Conservation (phyloP, 2,113 vertebrate species). For the Stigmatopora nigra region DNA sequence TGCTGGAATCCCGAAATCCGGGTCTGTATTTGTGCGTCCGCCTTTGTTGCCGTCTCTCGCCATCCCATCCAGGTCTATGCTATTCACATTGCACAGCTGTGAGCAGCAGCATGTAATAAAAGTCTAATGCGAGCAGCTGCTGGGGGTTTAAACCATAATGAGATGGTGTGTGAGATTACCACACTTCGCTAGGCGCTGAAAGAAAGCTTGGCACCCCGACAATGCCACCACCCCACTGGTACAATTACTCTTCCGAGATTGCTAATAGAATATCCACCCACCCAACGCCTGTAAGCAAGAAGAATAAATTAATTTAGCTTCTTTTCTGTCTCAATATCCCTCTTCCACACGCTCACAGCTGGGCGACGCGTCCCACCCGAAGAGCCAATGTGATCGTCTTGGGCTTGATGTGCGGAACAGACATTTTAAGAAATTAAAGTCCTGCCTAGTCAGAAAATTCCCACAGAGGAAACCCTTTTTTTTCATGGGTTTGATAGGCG, state of each 20-base stretch:
- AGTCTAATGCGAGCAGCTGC: constrained; percentile 73
- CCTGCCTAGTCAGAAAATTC: constrained; percentile 58
- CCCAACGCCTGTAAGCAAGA: constrained; percentile 66
- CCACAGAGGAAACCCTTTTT: constrained; percentile 46
- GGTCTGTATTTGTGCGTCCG: constrained; percentile 55
- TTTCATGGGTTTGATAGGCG: constrained; percentile 32
- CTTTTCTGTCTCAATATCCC: constrained; percentile 23
- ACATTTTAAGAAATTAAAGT: constrained; percentile 64
- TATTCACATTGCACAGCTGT: constrained; percentile 71
- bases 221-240: constrained; percentile 52
- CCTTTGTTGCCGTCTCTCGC: constrained; percentile 64
- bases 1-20: constrained; percentile 58
- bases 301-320: constrained; percentile 59
- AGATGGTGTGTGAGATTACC: constrained; percentile 75
- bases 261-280: constrained; percentile 68
- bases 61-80: constrained; percentile 65
- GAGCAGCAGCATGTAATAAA: constrained; percentile 71
- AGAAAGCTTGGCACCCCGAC: constrained; percentile 63
- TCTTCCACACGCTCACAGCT: constrained; percentile 52
- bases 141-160: constrained; percentile 70
- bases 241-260: constrained; percentile 71
- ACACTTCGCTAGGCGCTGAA: constrained; percentile 65
- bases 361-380: constrained; percentile 50
- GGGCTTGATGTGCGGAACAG: constrained; percentile 62
- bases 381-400: constrained; percentile 51